A percentile compares a stretch with the other conserved stretches of the same genome.
Conservation (phyloP, 2,888 invertebrate species). For the Melipona beecheii region DNA sequence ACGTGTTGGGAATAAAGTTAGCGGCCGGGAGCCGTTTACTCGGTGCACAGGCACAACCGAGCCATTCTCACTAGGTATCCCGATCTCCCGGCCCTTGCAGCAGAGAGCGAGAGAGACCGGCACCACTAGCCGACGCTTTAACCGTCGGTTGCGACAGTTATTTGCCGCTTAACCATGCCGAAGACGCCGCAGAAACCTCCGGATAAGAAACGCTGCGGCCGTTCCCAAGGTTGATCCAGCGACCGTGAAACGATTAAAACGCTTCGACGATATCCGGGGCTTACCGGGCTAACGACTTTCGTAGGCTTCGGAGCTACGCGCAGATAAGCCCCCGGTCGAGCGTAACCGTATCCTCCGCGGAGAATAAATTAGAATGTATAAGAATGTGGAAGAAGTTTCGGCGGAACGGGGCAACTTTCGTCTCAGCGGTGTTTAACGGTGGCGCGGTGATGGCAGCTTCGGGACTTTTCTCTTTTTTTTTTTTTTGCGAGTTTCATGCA, state of each 20-base stretch:
- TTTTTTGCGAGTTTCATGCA: too few species aligned
- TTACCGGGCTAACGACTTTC: constrained; percentile 4
- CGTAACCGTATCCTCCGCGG: neutral
- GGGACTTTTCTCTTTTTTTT: neutral
- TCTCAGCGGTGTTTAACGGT: neutral
- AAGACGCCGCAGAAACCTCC: constrained; percentile 47
- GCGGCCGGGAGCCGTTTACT: constrained; percentile 68
- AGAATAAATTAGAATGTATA: constrained; percentile 5
- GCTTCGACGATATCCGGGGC: constrained; percentile 11
- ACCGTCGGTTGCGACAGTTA: constrained; percentile 43
- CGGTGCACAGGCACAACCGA: constrained; percentile 65
- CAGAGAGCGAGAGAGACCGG: constrained; percentile 12
- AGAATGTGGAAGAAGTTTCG: neutral
- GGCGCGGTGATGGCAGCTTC: neutral
- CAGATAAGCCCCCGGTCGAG: neutral
- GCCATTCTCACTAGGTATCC: constrained; percentile 69
- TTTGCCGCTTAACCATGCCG: constrained; percentile 54
- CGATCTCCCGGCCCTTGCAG: constrained; percentile 56
- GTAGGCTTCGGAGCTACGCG: neutral
- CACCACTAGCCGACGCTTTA: constrained; percentile 38
- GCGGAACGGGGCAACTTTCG: neutral
- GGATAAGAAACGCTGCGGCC: constrained; percentile 51
- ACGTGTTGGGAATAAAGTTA: constrained; percentile 79
- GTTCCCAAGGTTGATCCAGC: constrained; percentile 30
- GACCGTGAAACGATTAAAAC: constrained; percentile 36